A percentile compares a stretch with the other conserved stretches of the same genome.
Evolutionary conservation across 2,113 vertebrate genomes (phyloP).

Genomic region (Erinaceus europaeus): DNA sequence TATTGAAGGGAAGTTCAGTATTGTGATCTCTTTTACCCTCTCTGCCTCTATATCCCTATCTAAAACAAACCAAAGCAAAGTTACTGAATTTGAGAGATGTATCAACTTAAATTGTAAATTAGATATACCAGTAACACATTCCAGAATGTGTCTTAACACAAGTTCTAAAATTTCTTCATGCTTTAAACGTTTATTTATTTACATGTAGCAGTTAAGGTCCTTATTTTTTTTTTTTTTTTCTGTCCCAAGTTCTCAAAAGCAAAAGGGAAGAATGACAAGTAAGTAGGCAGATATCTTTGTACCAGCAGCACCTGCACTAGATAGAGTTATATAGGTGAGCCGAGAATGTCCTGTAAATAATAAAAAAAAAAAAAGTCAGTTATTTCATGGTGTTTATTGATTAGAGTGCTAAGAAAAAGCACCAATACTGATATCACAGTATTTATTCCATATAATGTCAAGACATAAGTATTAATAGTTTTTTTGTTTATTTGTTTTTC

Average conservation of each 20-base stretch:
- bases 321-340: background rate
- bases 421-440: background rate
- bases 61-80: no score
- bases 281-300: background rate
- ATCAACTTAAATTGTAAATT: background rate
- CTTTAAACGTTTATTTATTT: background rate
- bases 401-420: background rate
- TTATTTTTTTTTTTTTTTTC: no score
- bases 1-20: no score
- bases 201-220: background rate
- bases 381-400: background rate
- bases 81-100: background rate
- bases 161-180: conserved; percentile 15
- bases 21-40: no score
- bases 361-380: background rate
- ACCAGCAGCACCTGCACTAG: background rate
- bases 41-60: no score
- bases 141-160: conserved; percentile 32
- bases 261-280: background rate
- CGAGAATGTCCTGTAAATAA: background rate
- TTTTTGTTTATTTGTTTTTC: no score
- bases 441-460: background rate
- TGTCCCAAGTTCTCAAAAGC: background rate
- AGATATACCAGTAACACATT: background rate
- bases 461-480: background rate